A percentile compares a stretch with the other conserved stretches of the same genome.
Conservation (phyloP, 37 sponge, comb jelly and placozoan genomes). For the Geodia barretti region DNA sequence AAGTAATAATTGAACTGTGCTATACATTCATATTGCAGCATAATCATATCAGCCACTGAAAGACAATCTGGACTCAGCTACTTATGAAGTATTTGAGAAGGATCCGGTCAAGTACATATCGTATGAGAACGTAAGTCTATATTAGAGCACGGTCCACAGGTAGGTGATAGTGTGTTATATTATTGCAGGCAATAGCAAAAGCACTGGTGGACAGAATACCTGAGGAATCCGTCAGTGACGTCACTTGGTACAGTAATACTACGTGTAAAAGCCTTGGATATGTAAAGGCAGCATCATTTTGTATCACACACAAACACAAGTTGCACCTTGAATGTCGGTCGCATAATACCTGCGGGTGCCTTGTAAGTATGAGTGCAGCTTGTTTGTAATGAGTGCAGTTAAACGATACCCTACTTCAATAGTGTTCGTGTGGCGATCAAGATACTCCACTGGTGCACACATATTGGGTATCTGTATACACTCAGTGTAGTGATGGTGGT, state of each 20-base stretch:
- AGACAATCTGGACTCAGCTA: slow-evolving; percentile 96
- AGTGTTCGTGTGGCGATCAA: too few species aligned
- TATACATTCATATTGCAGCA: not conserved
- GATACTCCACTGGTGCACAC: too few species aligned
- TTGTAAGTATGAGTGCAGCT: too few species aligned
- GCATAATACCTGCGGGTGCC: too few species aligned
- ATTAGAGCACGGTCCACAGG: not conserved
- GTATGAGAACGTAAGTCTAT: slow-evolving; percentile 80
- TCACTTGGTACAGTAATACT: too few species aligned
- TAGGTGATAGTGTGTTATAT: not conserved
- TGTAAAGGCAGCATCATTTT: not conserved
- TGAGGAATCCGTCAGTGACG: slow-evolving; percentile 31
- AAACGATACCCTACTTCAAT: too few species aligned
- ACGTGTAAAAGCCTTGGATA: too few species aligned
- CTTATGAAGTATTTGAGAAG: slow-evolving; percentile 97
- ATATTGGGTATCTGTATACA: too few species aligned
- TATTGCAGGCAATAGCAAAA: slow-evolving; percentile 35
- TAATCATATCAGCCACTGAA: slow-evolving; percentile 75
- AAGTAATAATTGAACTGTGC: not conserved
- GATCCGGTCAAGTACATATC: slow-evolving; percentile 91
- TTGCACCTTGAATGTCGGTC: not conserved
- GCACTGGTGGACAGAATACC: slow-evolving; percentile 59
- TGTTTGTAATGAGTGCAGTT: too few species aligned
- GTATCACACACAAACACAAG: not conserved
- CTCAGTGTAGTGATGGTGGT: slow-evolving; percentile 97